phyloP scores from a whole-genome alignment of 2,797 vertebrate genomes.

The Chelmon rostratus region DNA sequence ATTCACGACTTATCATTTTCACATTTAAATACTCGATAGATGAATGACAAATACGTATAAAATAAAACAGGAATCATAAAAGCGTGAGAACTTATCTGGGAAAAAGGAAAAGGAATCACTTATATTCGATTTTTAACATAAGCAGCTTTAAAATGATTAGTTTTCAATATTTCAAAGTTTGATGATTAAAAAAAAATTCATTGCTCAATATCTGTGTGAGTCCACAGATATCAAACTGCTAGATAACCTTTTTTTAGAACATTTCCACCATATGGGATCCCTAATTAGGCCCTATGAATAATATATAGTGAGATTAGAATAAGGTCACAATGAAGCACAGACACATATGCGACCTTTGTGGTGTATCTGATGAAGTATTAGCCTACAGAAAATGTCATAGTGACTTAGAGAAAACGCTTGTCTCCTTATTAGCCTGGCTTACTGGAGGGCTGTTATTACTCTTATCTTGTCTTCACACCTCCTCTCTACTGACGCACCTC shows the following conservation, averaged over 20 bases:
- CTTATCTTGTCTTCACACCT: conserved; percentile 74
- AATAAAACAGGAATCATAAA: neutral
- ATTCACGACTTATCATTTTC: neutral
- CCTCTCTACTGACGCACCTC: conserved; percentile 78
- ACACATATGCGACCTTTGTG: conserved; percentile 7
- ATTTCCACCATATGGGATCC: neutral
- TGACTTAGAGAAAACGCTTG: conserved; percentile 2
- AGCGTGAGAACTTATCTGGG: neutral
- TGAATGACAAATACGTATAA: neutral
- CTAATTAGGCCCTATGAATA: conserved; percentile 30
- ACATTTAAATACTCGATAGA: neutral
- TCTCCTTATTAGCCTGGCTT: conserved; percentile 44
- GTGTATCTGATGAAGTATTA: neutral
- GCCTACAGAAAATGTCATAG: neutral
- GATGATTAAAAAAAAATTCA: too few relatives aligned
- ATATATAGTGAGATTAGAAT: conserved; percentile 6
- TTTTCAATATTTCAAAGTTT: neutral
- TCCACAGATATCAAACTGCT: neutral
- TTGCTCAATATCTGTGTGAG: neutral
- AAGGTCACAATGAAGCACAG: conserved; percentile 22
- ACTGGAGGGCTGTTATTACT: conserved; percentile 59
- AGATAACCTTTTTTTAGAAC: neutral
- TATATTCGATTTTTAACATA: neutral
- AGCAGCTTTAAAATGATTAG: neutral
- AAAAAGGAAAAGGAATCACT: neutral